Percentiles rank a stretch among this genome's conserved stretches.
phyloP scores from a whole-genome alignment of 92 coral and sea anemone genomes.

The Epizoanthus scotinus region DNA sequence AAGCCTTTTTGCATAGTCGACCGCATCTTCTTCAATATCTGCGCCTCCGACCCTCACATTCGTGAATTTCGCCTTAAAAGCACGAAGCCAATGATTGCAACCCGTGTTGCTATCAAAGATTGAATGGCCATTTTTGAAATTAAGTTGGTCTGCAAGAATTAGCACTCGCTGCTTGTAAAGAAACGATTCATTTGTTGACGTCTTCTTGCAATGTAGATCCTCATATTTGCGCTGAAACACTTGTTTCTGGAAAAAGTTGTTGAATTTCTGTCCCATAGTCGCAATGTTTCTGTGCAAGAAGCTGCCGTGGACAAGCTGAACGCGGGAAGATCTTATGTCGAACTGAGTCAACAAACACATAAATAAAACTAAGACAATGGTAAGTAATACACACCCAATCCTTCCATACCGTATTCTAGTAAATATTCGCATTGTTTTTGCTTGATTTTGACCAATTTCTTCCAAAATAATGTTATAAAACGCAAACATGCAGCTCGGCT shows the following conservation, averaged over 20 bases:
- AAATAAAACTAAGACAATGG: slow-evolving; percentile 49
- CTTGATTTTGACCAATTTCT: not conserved
- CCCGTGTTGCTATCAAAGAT: slow-evolving; percentile 89
- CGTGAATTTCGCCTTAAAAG: slow-evolving; percentile 67
- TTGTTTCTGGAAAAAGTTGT: slow-evolving; percentile 83
- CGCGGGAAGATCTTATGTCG: slow-evolving; percentile 65
- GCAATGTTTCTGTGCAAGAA: slow-evolving; percentile 47
- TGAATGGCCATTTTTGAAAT: slow-evolving; percentile 73
- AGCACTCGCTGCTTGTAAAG: slow-evolving; percentile 71
- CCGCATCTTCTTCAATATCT: slow-evolving; percentile 81
- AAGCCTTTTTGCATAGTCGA: slow-evolving; percentile 84
- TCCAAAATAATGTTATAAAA: not conserved
- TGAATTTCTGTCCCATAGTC: slow-evolving; percentile 57
- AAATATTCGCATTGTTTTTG: slow-evolving; percentile 54
- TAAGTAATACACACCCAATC: slow-evolving; percentile 43
- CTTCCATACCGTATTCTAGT: slow-evolving; percentile 73
- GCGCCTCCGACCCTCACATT: slow-evolving; percentile 79
- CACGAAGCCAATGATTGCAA: slow-evolving; percentile 83
- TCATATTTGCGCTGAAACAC: slow-evolving; percentile 91
- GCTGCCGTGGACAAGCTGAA: slow-evolving; percentile 46
- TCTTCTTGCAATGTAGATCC: slow-evolving; percentile 74
- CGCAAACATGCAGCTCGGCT: too few relatives aligned
- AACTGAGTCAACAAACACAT: slow-evolving; percentile 78
- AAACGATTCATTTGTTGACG: slow-evolving; percentile 61
- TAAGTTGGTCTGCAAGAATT: slow-evolving; percentile 72